Evolutionary conservation across 2,113 vertebrate genomes (phyloP).

Genomic region (Grantiella picta): DNA sequence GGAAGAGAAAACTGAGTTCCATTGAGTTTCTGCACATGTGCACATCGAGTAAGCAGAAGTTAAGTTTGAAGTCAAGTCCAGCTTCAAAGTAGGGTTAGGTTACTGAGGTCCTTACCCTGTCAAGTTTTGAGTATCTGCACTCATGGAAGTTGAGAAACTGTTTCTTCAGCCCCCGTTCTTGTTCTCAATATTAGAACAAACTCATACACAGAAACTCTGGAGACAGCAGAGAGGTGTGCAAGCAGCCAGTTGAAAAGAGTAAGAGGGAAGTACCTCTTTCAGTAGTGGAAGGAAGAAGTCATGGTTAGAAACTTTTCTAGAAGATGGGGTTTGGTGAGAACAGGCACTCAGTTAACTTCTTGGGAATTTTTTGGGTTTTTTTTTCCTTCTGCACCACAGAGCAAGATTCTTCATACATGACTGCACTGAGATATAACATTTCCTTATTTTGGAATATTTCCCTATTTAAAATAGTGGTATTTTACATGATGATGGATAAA

Average conservation of each 20-base stretch:
- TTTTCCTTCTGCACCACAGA: neutral
- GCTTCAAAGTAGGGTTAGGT: neutral
- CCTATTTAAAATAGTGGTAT: neutral
- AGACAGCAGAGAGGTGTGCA: neutral
- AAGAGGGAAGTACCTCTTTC: neutral
- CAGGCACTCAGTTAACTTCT: neutral
- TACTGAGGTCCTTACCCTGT: neutral
- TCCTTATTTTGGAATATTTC: neutral
- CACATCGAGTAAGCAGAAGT: neutral
- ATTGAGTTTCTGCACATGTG: accelerated
- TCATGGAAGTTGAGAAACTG: neutral
- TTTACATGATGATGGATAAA: neutral
- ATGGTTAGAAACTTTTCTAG: neutral
- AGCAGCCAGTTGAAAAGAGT: neutral
- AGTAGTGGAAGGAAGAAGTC: neutral
- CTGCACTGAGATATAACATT: neutral
- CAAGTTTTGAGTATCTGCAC: neutral
- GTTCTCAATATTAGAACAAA: neutral
- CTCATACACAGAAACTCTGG: neutral
- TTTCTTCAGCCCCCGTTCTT: neutral
- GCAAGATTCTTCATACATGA: neutral
- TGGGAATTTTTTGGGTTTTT: neutral
- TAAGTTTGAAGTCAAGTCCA: neutral
- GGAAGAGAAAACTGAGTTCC: neutral
- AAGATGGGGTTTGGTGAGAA: neutral